Evolutionary conservation across 2,113 vertebrate species (phyloP), one percentile per base, ranked within the genome.

Genomic region (Madoqua kirkii): DNA sequence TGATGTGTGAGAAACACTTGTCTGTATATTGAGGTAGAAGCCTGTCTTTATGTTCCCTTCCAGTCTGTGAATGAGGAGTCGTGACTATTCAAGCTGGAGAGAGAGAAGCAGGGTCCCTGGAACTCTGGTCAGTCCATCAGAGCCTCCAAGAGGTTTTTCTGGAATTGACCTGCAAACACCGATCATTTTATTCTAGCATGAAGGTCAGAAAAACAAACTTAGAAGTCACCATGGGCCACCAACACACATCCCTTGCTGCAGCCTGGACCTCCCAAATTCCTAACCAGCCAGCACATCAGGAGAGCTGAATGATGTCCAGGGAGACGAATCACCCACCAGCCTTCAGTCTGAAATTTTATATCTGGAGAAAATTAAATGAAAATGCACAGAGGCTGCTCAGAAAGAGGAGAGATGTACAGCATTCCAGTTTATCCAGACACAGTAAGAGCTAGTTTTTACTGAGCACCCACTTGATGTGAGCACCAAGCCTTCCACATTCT

Each of bases 401-500:
- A 76, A 83, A 74, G 7, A 25, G 33, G 64, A 87, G 33, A 40
- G 11, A 15, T 1, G 13, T 3, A 12, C 43, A 57, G 17, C 2
- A 0, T 7, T 60, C 71, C 33, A 64, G 33, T 27, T 62, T 17
- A n/a, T 31, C 52, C 55, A 45, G 67, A 91, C 19, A 25, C 15
- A 12, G 1, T 6, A 29, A 59, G 43, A 55, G 25, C 54, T 3
- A 48, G 45, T 19, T 7, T 31, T 15, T 27, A 36, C n/a, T 4
- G 1, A 21, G 5, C 1, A 2, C 50, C 74, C 57, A 12, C 31
- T 40, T 11, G 1, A 14, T 3, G 12, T 23, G 55, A 71, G 15
- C 57, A 1, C 52, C 4, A 40, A 31, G 48, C 36, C 83, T 57
- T 14, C 13, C 25, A 36, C 36, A 7, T 36, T 86, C 55, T 33